Evolutionary conservation across 2,888 invertebrate genomes (phyloP), one percentile per base, ranked within the genome.

Genomic region (Catocala sponsa): DNA sequence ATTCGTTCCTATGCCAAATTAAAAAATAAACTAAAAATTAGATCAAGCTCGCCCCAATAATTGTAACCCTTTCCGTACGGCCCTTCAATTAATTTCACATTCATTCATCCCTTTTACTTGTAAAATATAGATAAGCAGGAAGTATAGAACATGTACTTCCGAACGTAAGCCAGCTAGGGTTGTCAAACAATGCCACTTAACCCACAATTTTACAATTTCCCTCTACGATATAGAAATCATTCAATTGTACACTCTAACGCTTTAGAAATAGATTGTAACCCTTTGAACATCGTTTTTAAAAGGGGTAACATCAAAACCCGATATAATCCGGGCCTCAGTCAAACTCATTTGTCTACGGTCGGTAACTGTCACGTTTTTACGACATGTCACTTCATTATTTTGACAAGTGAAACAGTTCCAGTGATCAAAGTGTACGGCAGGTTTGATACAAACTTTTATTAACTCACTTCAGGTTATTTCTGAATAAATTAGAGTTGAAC

Each of bases 11-110:
- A 7, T 10, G 9, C 7, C 46, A 46, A 48, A 15, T 43, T 4
- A 46, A 80, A 78, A n/a, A 80, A 59, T 63, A 54, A 10, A n/a
- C 48, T 58, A 42, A 47, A 68, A 70, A 68, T 50, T 55, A 13
- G 62, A 70, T 64, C 55, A 61, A 55, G 15, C 79, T 81, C 76
- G 78, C 86, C 84, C 85, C 81, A 83, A 80, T 81, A 81, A 81
- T 78, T 72, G 74, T 73, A 79, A 86, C 88, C 89, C 89, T 87
- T 84, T 77, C 35, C 58, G 78, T 77, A 84, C 78, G 79, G 84
- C 89, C 91, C 92, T 90, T 85, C 88, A 91, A 91, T 92, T 92
- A 92, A 91, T 90, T 89, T 88, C 86, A 85, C 88, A 92, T 93
- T 91, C 88, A 91, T 88, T 78, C 82, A 83, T 85, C 87, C 88